Evolutionary conservation across 2,888 invertebrate species (phyloP), one percentile per base, ranked within the genome.

Genomic region (Stomorhina lunata): DNA sequence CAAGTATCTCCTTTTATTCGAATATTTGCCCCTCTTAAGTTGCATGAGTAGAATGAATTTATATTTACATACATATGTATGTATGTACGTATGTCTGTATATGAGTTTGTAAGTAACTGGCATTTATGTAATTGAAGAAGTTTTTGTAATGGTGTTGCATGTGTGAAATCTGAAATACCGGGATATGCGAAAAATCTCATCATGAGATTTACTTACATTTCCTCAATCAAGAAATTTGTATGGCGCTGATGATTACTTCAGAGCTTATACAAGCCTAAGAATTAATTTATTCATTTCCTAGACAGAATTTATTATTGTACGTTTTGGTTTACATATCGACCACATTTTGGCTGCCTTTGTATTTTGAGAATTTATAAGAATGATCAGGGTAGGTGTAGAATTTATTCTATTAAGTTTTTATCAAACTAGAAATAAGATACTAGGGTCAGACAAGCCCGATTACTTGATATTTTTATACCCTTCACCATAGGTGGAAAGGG

Each of bases 201-300:
- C 22, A 29, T 55, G 22, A 72, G 65, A 65, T 79, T 66, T 72
- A 72, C 66, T 59, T 72, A 66, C 57, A 59, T 66, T 72, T 72
- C 66, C 72, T 66, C 72, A 72, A 79, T 72, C 72, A 40, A 59
- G 48, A 25, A 66, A 55, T 68, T 75, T 27, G 69, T 63, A 63
- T 69, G 76, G 65, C 37, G 76, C 61, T 69, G 45, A 57, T 71
- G 69, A 69, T 76, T 69, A 45, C 29, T 29, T 48, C 53, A 57
- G 9, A 48, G 29, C 55, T 34, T 48, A 40, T 22, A 61, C 3
- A 17, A 55, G 34, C 34, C 55, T 73, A 55, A 63, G 55, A 76
- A 76, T 76, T 76, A 76, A 80, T 76, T 80, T 57, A 80, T 76
- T 80, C 69, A 65, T 71, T 71, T 71, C 57, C 57, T 75, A 37